Evolutionary conservation across 2,797 vertebrate genomes (phyloP).

Genomic region (Trachops cirrhosus): DNA sequence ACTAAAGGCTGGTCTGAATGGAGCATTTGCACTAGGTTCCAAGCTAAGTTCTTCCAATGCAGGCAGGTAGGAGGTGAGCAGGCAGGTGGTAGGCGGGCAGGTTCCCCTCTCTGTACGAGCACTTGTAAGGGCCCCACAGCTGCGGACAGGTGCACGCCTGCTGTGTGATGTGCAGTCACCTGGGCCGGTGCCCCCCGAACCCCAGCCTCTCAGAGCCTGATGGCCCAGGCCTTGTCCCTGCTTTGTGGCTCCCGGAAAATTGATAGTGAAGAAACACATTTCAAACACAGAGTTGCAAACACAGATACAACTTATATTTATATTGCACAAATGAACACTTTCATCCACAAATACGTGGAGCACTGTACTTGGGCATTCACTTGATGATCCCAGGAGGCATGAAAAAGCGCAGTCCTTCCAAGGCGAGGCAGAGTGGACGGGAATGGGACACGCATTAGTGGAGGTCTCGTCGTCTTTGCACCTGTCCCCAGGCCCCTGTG

Average conservation of each 20-base stretch:
- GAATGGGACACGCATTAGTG: rapidly evolving
- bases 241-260: background rate
- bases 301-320: background rate
- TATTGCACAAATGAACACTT: background rate
- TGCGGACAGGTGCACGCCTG: background rate
- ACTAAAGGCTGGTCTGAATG: no score
- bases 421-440: rapidly evolving
- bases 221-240: no score
- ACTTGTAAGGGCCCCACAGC: background rate
- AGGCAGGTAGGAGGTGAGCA: background rate
- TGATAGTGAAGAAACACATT: background rate
- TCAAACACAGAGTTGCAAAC: background rate
- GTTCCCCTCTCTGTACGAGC: background rate
- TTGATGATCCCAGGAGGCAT: background rate
- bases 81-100: background rate
- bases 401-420: background rate
- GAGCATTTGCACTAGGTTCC: background rate
- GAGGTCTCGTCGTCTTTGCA: rapidly evolving
- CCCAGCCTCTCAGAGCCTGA: background rate
- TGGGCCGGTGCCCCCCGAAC: rapidly evolving
- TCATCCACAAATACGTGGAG: rapidly evolving
- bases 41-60: background rate
- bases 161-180: rapidly evolving
- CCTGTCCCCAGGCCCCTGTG: rapidly evolving
- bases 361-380: no score